phyloP scores from a whole-genome alignment of 2,113 vertebrate genomes.

The Peromyscus californicus region DNA sequence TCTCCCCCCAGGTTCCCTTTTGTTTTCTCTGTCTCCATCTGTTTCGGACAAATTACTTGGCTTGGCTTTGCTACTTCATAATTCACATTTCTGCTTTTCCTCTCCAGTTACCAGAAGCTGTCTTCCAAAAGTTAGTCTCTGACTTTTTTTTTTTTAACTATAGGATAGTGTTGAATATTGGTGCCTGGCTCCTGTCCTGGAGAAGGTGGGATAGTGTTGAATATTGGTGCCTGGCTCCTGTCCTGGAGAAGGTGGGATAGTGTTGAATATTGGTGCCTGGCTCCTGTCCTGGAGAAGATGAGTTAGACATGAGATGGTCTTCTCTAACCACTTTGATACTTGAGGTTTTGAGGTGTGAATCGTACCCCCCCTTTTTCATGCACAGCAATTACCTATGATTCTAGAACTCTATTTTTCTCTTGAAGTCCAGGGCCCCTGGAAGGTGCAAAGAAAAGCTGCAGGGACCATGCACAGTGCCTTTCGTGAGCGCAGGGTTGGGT shows the following conservation, averaged over 20 bases:
- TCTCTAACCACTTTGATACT: background rate
- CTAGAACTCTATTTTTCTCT: background rate
- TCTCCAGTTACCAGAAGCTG: background rate
- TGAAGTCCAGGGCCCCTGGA: background rate
- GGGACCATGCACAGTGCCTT: rapidly evolving
- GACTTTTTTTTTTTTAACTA: background rate
- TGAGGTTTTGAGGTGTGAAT: background rate
- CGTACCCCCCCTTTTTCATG: background rate
- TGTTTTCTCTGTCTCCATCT: background rate
- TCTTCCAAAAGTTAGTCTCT: background rate
- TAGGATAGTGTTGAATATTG: background rate
- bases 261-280: background rate
- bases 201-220: background rate
- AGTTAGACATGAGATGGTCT: background rate
- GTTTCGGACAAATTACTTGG: background rate
- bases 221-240: background rate
- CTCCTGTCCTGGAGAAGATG: background rate
- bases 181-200: background rate
- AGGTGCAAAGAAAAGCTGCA: background rate
- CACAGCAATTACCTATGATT: background rate
- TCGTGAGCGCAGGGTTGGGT: background rate
- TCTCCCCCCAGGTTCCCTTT: background rate
- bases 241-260: background rate
- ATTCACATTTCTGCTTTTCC: background rate
- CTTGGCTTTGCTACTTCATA: background rate